phyloP scores from a whole-genome alignment of 2,888 invertebrate species.

The Dasypolia templi region DNA sequence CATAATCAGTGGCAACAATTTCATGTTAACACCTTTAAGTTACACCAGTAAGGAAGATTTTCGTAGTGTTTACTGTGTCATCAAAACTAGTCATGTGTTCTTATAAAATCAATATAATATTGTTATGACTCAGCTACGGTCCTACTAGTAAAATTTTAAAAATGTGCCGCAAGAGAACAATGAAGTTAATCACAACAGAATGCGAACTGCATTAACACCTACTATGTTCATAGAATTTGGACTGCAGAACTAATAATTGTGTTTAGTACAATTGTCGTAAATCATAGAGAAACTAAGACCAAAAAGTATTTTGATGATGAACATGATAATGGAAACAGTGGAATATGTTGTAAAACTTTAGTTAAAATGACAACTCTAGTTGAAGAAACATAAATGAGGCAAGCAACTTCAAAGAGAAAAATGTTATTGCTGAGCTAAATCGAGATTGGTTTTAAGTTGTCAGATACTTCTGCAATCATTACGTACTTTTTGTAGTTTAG shows the following conservation, averaged over 20 bases:
- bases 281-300: background rate
- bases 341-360: background rate
- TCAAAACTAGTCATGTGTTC: background rate
- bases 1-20: background rate
- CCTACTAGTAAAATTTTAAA: conserved; percentile 13
- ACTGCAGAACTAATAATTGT: conserved; percentile 14
- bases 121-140: background rate
- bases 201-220: conserved; percentile 19
- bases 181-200: conserved; percentile 23
- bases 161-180: conserved; percentile 40
- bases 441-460: background rate
- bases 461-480: background rate
- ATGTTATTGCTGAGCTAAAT: background rate
- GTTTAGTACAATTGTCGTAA: background rate
- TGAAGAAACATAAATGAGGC: background rate
- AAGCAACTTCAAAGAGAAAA: background rate
- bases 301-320: background rate
- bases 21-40: background rate
- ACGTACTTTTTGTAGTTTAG: background rate
- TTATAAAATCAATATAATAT: conserved; percentile 21
- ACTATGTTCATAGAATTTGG: conserved; percentile 25
- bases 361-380: background rate
- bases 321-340: background rate
- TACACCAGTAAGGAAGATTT: background rate
- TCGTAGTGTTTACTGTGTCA: background rate